Conservation (phyloP, 2,797 vertebrate species). For the Aotus griseimembra region DNA sequence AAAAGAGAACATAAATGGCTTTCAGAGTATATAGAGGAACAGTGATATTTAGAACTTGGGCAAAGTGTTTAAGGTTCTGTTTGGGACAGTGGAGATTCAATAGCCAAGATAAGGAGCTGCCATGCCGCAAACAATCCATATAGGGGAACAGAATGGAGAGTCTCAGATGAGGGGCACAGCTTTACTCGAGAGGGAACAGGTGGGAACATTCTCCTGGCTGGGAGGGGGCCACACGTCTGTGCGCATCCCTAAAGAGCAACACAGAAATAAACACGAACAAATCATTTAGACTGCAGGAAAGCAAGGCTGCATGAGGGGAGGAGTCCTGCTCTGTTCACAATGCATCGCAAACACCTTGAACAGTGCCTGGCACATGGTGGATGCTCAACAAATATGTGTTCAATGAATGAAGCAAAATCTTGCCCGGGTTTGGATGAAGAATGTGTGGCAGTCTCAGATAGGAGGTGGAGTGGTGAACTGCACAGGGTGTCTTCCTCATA, state of each 20-base stretch:
- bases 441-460: neutral
- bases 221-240: neutral
- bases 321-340: neutral
- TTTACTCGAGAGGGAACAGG: neutral
- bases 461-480: neutral
- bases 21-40: neutral
- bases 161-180: neutral
- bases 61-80: neutral
- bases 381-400: neutral
- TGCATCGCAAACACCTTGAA: neutral
- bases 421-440: neutral
- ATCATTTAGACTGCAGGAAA: neutral
- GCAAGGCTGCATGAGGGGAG: accelerated
- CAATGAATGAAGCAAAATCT: neutral
- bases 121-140: too few species aligned
- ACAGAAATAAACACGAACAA: neutral
- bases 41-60: neutral
- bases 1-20: neutral
- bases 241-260: neutral
- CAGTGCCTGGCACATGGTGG: neutral
- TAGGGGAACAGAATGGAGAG: neutral
- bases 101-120: neutral
- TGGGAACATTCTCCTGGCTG: neutral
- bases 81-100: neutral
- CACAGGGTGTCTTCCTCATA: neutral